Evolutionary conservation across 35 echinoderm and acorn worm species (phyloP), one percentile per base, ranked within the genome.

Genomic region (Heliocidaris tuberculata): DNA sequence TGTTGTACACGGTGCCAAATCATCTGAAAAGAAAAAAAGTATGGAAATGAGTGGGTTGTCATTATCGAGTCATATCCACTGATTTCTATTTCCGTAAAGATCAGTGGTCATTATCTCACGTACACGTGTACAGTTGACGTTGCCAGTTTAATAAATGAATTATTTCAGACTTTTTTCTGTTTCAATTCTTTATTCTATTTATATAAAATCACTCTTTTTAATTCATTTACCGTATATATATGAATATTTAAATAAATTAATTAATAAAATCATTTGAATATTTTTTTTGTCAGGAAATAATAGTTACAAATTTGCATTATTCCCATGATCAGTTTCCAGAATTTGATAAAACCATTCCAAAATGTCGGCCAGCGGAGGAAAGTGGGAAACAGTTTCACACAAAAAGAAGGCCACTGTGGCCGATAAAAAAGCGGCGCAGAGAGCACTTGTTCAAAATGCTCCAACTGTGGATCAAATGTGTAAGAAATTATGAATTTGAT

Each of bases 371-470:
- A 96, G 56, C 52, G 71, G 61, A 85, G 85, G 31, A 59, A 94
- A 90, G 78, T 98, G 97, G 97, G 97, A 98, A 90, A 98, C 97
- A 7, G 97, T 98, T 11, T 93, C 95, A 13, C 93, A 96, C 86
- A 98, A 98, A 89, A 98, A 98, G 93, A 98, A 98, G 70, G 96
- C 97, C 48, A 93, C 97, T 19, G 60, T 93, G 10, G 94, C 96
- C 48, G 97, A 98, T 87, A 98, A 98, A 94, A 98, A 96, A 59
- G 97, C 97, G 32, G 97, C 96, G 21, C 92, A 95, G 27, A 98
- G 95, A 94, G 95, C 88, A n/a, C 92, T 98, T 10, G 87, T 65
- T 50, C 87, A 96, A 85, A 94, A 88, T 86, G 95, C 96, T 31
- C 95, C 94, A 6, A 94, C 70, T 32, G 59, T 98, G 16, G 97